phyloP scores from a whole-genome alignment of 2,797 vertebrate species.

The Sebastes itinus region DNA sequence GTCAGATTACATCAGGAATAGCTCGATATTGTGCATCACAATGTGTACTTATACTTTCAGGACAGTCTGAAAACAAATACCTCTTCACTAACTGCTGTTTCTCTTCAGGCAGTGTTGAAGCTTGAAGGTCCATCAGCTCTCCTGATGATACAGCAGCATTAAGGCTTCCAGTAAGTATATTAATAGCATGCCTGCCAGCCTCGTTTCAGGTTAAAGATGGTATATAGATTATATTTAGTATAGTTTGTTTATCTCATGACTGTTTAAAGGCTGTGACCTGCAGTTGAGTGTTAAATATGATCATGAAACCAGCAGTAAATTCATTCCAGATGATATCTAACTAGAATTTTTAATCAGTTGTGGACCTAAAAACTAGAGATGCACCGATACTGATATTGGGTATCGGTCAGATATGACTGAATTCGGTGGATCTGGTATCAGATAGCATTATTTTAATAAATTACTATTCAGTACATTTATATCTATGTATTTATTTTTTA shows the following conservation, averaged over 20 bases:
- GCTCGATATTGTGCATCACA: not conserved
- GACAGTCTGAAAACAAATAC: not conserved
- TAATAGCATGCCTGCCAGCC: not conserved
- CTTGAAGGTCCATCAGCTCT: conserved; percentile 58
- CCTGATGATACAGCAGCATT: conserved; percentile 76
- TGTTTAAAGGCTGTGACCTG: not conserved
- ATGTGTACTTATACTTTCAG: not conserved
- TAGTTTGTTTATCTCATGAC: not conserved
- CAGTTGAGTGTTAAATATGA: not conserved
- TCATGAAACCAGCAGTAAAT: not conserved
- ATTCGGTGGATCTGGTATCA: too few relatives aligned
- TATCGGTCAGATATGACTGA: too few relatives aligned
- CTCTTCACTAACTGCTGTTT: conserved; percentile 2
- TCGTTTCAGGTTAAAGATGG: not conserved
- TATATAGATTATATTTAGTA: not conserved
- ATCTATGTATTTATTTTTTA: too few relatives aligned
- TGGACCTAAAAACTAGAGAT: not conserved
- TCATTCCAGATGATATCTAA: not conserved
- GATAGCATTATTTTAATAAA: too few relatives aligned
- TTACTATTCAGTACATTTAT: too few relatives aligned
- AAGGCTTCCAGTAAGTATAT: conserved; percentile 72
- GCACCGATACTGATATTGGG: too few relatives aligned
- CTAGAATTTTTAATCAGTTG: not conserved
- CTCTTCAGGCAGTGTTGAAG: conserved; percentile 54
- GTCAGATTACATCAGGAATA: not conserved